Conservation (phyloP, 2,113 vertebrate species). For the Athene noctua region DNA sequence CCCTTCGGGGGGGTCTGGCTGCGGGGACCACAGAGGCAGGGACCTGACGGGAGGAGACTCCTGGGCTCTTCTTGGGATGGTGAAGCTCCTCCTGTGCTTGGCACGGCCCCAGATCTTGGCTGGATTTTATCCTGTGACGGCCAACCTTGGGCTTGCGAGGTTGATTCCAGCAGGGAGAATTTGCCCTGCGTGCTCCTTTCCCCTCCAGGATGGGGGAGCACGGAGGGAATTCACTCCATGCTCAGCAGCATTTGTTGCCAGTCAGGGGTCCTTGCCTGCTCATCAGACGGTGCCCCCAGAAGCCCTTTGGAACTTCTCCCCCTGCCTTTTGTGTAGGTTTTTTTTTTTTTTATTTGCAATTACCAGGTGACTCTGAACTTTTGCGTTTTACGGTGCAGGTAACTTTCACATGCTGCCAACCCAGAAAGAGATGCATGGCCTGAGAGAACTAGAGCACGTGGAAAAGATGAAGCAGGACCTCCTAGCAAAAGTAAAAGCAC, state of each 20-base stretch:
- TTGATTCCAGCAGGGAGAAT: background rate
- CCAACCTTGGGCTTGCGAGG: background rate
- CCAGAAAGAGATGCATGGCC: conserved; percentile 61
- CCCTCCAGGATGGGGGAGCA: background rate
- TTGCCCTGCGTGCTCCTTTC: background rate
- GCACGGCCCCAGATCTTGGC: too few relatives aligned
- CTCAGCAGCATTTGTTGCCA: background rate
- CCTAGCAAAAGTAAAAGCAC: conserved; percentile 84
- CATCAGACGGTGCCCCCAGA: background rate
- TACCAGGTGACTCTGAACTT: background rate
- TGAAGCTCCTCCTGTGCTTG: background rate
- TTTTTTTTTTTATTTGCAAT: background rate
- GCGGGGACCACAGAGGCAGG: background rate
- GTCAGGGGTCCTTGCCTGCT: background rate
- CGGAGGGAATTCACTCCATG: accelerated
- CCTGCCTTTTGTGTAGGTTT: too few relatives aligned
- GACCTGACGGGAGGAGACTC: background rate
- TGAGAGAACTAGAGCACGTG: conserved; percentile 69
- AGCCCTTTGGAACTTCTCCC: background rate
- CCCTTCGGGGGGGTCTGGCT: background rate
- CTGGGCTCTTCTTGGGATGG: background rate
- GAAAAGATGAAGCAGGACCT: conserved; percentile 90
- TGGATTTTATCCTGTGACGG: background rate
- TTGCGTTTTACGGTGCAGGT: background rate
- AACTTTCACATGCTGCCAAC: background rate